Evolutionary conservation across 2,113 vertebrate species (phyloP), one percentile per base, ranked within the genome.

Genomic region (Pionites leucogaster): DNA sequence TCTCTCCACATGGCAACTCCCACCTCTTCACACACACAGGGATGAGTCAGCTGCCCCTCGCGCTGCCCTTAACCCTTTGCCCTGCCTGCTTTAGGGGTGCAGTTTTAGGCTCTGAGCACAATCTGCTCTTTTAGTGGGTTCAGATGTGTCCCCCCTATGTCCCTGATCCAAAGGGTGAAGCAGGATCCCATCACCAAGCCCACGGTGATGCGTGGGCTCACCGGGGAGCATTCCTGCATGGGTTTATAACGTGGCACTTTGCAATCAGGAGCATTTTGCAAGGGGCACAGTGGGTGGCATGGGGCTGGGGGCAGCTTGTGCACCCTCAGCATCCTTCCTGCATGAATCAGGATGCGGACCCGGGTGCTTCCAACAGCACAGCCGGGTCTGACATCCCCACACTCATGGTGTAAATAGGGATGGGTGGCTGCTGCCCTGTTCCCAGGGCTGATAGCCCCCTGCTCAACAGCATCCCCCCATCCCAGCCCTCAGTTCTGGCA

Each of bases 31-130:
- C 53, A 4, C 65, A 33, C 49, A 37, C 53, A 0, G 0, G 39
- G 64, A 41, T 94, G 94, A 94, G n/a, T 75, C 96, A 89, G 87
- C 20, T 3, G 50, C 50, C 82, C 76, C 92, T 87, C 16, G 23
- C 14, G 6, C 37, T 31, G 22, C 67, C 62, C 57, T 15, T 27
- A 28, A 18, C 41, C 57, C 57, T 59, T 59, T 59, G 67, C 68
- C 49, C 63, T 41, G 85, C 77, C 76, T 7, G 11, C 31, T 67
- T 2, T 39, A 3, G 0, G 67, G 37, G 4, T 29, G 79, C 75
- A 37, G 41, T 27, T 19, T 52, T 18, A 23, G 17, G 46, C 64
- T 82, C 52, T 2, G 9, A 17, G 24, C 37, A 0, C 3, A 1
- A 3, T 28, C 37, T 72, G 33, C 84, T 87, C 83, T 42, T 59